A percentile compares a stretch with the other conserved stretches of the same genome.
phyloP scores from a whole-genome alignment of 2,113 vertebrate genomes.

The Zosterops hypoxanthus region DNA sequence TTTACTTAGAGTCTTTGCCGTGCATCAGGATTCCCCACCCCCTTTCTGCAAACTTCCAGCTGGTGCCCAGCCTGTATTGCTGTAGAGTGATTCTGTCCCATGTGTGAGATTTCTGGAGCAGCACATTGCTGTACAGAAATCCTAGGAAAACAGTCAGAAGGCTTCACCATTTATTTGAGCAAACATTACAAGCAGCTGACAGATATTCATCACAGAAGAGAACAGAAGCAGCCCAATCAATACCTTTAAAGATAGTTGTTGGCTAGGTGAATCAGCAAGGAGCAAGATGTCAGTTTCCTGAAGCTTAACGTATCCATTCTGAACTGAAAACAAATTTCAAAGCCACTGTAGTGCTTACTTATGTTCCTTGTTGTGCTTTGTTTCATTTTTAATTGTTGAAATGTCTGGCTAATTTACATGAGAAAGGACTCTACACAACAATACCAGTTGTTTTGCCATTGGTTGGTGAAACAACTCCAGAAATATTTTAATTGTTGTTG shows the following conservation, averaged over 20 bases:
- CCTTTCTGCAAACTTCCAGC: neutral
- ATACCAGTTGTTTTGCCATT: neutral
- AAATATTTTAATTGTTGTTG: neutral
- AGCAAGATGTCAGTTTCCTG: neutral
- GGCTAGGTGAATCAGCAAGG: neutral
- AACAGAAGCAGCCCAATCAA: neutral
- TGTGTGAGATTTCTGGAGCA: neutral
- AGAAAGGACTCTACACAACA: neutral
- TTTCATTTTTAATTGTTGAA: neutral
- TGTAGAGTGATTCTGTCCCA: neutral
- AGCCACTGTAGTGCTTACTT: neutral
- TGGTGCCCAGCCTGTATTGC: neutral
- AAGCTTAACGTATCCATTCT: neutral
- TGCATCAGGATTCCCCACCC: accelerated
- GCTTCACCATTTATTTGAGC: neutral
- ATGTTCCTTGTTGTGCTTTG: neutral
- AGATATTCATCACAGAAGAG: neutral
- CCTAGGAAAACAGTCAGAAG: neutral
- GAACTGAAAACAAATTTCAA: neutral
- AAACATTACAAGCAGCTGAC: neutral
- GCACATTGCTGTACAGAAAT: neutral
- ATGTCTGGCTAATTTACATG: neutral
- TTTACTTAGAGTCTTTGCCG: neutral
- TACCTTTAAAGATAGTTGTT: neutral
- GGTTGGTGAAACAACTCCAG: neutral